phyloP scores from a whole-genome alignment of 2,888 invertebrate species.

The Pyrrhia umbra region DNA sequence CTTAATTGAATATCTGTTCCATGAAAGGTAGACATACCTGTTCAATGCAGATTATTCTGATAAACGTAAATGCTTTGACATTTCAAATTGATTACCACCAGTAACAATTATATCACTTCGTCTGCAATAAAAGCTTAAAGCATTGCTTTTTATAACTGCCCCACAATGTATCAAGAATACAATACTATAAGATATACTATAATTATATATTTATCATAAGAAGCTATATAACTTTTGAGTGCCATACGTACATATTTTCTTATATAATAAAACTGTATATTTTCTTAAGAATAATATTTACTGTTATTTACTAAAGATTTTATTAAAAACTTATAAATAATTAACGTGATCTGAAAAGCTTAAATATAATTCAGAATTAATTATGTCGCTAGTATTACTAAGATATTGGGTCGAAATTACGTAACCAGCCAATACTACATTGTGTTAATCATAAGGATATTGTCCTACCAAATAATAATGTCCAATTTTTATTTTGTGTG shows the following conservation, averaged over 20 bases:
- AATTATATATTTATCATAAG: slow-evolving; percentile 38
- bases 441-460: not conserved
- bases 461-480: slow-evolving; percentile 8
- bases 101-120: not conserved
- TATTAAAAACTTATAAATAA: slow-evolving; percentile 49
- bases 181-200: slow-evolving; percentile 30
- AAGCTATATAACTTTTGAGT: slow-evolving; percentile 58
- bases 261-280: slow-evolving; percentile 49
- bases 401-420: slow-evolving; percentile 39
- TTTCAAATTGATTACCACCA: not conserved
- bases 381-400: slow-evolving; percentile 46
- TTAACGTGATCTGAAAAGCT: slow-evolving; percentile 55
- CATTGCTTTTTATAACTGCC: slow-evolving; percentile 37
- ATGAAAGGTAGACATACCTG: not conserved
- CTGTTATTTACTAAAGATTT: slow-evolving; percentile 58
- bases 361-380: slow-evolving; percentile 51
- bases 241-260: slow-evolving; percentile 62
- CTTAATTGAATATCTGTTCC: too few species aligned
- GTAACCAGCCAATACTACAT: not conserved
- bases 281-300: slow-evolving; percentile 54
- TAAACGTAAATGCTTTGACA: not conserved
- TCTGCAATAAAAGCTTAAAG: slow-evolving; percentile 21
- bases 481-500: not conserved
- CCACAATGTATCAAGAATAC: slow-evolving; percentile 34
- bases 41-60: not conserved